These are phyloP conservation scores for Apostichopus leukothele DNA, from an alignment of 53 echinoderm and acorn worm species.

Conservation along the genomic window DNA sequence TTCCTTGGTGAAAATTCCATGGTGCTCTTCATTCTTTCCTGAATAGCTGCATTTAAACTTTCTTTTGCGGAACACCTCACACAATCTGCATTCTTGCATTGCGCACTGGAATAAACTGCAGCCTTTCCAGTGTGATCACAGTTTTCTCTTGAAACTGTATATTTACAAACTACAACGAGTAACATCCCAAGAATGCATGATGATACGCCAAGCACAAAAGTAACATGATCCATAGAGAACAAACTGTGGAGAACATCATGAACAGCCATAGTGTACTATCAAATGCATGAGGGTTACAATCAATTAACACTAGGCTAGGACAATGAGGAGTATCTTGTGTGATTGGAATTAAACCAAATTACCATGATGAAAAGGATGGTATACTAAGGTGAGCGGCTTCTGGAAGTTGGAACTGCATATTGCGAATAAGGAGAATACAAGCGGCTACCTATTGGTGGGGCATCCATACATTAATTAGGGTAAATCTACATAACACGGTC, in stretches of 20 bases:
- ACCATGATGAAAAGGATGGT: no score
- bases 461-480: no score
- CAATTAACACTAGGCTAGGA: no score
- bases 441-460: no score
- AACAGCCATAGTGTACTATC: background rate
- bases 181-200: background rate
- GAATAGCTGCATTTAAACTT: background rate
- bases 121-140: background rate
- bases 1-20: background rate
- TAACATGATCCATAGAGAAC: background rate
- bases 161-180: background rate
- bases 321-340: no score
- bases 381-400: no score
- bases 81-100: slow-evolving; percentile 42
- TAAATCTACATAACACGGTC: no score
- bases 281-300: no score
- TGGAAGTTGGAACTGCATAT: no score
- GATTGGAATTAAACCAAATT: no score
- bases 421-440: no score
- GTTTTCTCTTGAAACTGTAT: background rate
- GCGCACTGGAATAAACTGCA: background rate
- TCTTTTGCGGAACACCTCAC: slow-evolving; percentile 52
- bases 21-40: background rate
- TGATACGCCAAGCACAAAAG: background rate
- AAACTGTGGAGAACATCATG: background rate